These are phyloP conservation scores for Sepiola atlantica DNA, from an alignment of 2,888 invertebrate species.

Conservation along the genomic window DNA sequence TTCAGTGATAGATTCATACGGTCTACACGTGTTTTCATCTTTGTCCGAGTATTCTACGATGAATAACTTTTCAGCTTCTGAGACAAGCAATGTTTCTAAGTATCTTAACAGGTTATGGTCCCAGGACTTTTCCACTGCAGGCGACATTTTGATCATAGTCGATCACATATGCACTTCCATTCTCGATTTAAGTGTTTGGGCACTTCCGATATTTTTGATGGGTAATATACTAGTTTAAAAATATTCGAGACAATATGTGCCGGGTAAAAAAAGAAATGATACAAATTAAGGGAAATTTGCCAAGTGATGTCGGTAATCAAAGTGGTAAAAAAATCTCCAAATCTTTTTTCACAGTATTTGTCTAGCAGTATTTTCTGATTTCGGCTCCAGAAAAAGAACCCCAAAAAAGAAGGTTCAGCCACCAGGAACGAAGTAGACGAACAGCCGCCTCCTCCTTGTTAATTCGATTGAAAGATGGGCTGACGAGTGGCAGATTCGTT, in stretches of 20 bases:
- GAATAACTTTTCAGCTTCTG: no score
- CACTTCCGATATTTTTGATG: no score
- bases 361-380: neutral
- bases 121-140: no score
- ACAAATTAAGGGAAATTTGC: neutral
- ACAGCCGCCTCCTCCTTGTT: neutral
- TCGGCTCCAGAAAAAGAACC: neutral
- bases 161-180: no score
- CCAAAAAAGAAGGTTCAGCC: neutral
- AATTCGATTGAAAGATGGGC: neutral
- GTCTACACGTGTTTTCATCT: no score
- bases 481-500: neutral
- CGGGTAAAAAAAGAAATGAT: neutral
- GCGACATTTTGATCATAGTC: no score
- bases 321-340: neutral
- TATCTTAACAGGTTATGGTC: no score
- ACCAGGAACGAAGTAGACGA: neutral
- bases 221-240: neutral
- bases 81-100: no score
- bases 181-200: no score
- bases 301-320: neutral
- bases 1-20: no score
- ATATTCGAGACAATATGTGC: neutral
- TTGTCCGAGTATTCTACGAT: no score
- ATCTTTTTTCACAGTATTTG: neutral